Evolutionary conservation across 2,888 invertebrate species (phyloP), one percentile per base, ranked within the genome.

Genomic region (Leptinotarsa peninsularis): DNA sequence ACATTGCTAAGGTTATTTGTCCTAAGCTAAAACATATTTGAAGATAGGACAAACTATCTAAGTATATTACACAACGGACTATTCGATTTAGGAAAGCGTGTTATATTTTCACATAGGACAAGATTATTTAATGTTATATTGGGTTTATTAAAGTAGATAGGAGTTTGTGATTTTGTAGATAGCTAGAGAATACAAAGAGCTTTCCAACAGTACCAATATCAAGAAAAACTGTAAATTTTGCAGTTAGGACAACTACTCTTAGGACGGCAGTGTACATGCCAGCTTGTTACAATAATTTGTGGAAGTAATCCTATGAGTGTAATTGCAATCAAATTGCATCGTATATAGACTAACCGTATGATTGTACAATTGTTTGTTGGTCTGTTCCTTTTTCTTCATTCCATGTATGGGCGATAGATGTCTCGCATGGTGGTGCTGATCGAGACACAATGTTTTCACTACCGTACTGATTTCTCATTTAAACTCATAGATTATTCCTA

Each of bases 161-260:
- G 14, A 50, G 17, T 50, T 13, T 50, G 50, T 50, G 17, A 50
- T 50, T 50, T 50, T 50, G 14, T 50, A 17, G 50, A 50, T 50
- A 50, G 54, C 54, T 54, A 54, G 54, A 54, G 54, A 54, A 54
- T 54, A 54, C 54, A 54, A 54, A 18, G 18, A n/a, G 54, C 17
- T 54, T 54, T 54, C 54, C 54, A 54, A 54, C 54, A 54, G 54
- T 54, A 54, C 54, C 54, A 54, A 54, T n/a, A 54, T n/a, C 54
- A 54, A 4, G n/a, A n/a, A 54, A 54, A 54, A 54, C n/a, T 50
- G 50, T 50, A 50, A 50, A 50, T 50, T 50, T 50, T 50, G 50
- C 50, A 50, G 50, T 50, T 15, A 50, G 54, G n/a, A 54, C 54
- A 54, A n/a, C 54, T 54, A 54, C 54, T 54, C n/a, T 54, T n/a